phyloP scores from a whole-genome alignment of 2,888 invertebrate species.

The Orgyia antiqua region DNA sequence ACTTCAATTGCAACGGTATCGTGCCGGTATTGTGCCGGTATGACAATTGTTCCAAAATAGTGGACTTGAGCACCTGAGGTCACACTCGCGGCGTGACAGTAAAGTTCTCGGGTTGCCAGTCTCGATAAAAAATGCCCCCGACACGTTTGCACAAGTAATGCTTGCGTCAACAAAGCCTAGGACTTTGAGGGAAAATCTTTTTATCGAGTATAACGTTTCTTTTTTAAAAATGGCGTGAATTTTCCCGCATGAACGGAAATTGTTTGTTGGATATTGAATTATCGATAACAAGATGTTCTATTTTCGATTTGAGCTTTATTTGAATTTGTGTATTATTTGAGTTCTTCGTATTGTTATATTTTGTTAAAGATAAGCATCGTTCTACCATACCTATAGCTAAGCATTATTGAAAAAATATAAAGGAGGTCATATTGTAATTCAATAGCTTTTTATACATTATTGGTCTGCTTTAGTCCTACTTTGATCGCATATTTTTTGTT shows the following conservation, averaged over 20 bases:
- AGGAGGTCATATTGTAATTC: too few species aligned
- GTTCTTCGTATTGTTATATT: not conserved
- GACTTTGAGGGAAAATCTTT: constrained; percentile 30
- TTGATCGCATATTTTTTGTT: too few species aligned
- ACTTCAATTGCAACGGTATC: too few species aligned
- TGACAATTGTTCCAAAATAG: too few species aligned
- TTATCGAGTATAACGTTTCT: constrained; percentile 28
- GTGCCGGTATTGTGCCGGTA: too few species aligned
- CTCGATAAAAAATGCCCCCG: constrained; percentile 38
- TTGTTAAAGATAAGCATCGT: too few species aligned
- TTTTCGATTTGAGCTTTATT: not conserved
- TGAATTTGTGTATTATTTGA: too few species aligned
- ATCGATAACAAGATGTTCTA: not conserved
- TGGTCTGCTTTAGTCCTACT: too few species aligned
- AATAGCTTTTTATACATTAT: too few species aligned
- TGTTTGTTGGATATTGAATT: constrained; percentile 3
- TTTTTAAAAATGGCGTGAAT: constrained; percentile 33
- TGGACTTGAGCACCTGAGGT: too few species aligned
- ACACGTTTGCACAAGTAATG: constrained; percentile 69
- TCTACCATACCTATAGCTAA: too few species aligned
- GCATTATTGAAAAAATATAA: too few species aligned
- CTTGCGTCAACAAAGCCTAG: constrained; percentile 52
- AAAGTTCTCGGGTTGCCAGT: constrained; percentile 25
- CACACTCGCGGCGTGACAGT: constrained; percentile 12
- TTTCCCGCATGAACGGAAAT: not conserved